A percentile compares a stretch with the other conserved stretches of the same genome.
Conservation (phyloP, 2,113 vertebrate genomes). For the Irena cyanogastra region DNA sequence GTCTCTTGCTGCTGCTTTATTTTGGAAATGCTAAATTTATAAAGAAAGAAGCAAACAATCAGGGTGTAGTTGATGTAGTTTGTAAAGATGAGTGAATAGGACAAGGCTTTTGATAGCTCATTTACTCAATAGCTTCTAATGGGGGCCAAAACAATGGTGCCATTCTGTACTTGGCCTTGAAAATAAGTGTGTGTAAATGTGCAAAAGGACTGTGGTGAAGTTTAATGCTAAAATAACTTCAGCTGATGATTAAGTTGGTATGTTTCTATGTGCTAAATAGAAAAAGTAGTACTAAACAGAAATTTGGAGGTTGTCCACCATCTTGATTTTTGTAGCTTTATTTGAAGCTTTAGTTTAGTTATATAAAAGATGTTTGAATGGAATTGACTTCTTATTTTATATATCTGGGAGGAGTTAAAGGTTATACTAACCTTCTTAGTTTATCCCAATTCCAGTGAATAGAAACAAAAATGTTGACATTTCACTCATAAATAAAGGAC, state of each 20-base stretch:
- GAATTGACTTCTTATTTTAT: neutral
- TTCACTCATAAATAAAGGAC: neutral
- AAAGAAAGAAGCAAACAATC: neutral
- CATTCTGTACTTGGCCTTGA: neutral
- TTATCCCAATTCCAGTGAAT: neutral
- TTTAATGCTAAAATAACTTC: neutral
- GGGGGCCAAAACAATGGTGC: neutral
- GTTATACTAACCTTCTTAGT: neutral
- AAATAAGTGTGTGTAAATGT: neutral
- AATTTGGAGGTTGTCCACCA: neutral
- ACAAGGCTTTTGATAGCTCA: neutral
- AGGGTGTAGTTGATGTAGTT: neutral
- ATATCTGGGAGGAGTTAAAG: neutral
- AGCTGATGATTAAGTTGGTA: neutral
- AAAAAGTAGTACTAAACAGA: neutral
- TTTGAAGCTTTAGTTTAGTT: neutral
- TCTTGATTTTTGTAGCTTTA: neutral
- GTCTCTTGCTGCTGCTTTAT: neutral
- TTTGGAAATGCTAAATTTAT: neutral
- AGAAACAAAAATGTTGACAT: neutral
- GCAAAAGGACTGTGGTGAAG: neutral
- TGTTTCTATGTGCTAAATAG: neutral
- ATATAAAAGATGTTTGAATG: neutral
- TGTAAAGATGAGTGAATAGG: neutral
- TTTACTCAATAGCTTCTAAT: neutral